Evolutionary conservation across 2,888 invertebrate species (phyloP).

Genomic region (Blastobasis lacticolella): DNA sequence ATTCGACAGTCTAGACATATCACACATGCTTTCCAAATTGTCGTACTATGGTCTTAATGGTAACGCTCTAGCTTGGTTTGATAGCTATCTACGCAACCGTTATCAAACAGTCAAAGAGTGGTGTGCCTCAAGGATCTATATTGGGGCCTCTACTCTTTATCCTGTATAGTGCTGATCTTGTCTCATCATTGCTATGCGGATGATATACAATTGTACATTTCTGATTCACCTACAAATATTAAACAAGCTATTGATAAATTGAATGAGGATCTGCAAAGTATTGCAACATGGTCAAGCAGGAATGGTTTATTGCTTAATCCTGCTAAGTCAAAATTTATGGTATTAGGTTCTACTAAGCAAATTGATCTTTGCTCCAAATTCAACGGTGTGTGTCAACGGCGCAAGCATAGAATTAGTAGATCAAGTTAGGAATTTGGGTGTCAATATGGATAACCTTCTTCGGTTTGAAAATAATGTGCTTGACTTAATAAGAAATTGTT

Average conservation of each 20-base stretch:
- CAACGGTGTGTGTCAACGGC: not conserved
- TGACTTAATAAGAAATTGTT: not conserved
- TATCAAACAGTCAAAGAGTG: not conserved
- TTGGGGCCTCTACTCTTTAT: not conserved
- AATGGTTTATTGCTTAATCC: not conserved
- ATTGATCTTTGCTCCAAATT: not conserved
- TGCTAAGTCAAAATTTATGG: not conserved
- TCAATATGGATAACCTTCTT: constrained; percentile 1
- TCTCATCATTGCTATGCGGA: not conserved
- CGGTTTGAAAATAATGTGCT: constrained; percentile 4
- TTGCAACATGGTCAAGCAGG: not conserved
- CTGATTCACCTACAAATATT: not conserved
- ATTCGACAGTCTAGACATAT: not conserved
- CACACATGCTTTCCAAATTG: not conserved
- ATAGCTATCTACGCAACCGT: not conserved
- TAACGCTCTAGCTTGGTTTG: not conserved
- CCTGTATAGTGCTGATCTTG: not conserved
- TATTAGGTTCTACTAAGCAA: not conserved
- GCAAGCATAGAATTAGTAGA: not conserved
- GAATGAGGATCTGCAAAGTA: not conserved
- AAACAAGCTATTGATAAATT: not conserved
- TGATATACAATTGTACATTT: not conserved
- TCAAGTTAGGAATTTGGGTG: constrained; percentile 4
- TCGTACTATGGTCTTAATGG: not conserved
- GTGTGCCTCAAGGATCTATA: not conserved